These are phyloP conservation scores for Octodon degus DNA, from an alignment of 2,113 vertebrate species.

Conservation along the genomic window DNA sequence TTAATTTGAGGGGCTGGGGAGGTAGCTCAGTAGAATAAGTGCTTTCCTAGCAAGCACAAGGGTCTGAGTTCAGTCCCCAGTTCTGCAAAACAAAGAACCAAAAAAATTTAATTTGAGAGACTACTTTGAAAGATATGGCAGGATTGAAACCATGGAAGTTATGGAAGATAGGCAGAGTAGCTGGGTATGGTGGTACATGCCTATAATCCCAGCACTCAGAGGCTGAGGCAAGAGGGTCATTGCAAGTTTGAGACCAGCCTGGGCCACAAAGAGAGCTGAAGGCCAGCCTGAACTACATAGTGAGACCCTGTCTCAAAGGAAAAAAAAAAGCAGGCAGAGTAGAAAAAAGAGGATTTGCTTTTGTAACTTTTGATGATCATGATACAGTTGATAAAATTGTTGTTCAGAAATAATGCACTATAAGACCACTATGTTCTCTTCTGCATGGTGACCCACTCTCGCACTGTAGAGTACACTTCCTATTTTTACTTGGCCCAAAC, in stretches of 20 bases:
- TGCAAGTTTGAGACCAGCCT: too few species aligned
- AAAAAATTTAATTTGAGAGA: background rate
- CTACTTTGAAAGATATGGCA: background rate
- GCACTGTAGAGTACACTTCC: background rate
- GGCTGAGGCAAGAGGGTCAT: too few species aligned
- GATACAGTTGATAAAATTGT: background rate
- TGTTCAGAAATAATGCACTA: background rate
- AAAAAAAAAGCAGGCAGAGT: background rate
- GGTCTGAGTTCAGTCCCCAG: too few species aligned
- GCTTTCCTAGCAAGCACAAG: too few species aligned
- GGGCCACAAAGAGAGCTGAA: too few species aligned
- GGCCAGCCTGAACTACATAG: too few species aligned
- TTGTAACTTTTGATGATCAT: background rate
- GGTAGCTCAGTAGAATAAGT: too few species aligned
- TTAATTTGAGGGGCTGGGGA: background rate
- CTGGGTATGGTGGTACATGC: too few species aligned
- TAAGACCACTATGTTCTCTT: background rate
- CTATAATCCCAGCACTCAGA: too few species aligned
- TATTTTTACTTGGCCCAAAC: background rate
- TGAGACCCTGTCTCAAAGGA: too few species aligned
- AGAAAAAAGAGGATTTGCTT: background rate
- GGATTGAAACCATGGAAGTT: background rate
- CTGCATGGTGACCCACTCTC: background rate
- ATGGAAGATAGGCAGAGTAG: background rate
- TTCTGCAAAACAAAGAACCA: background rate